These are phyloP conservation scores for Ochropleura leucogaster DNA, from an alignment of 2,888 invertebrate genomes.

Conservation along the genomic window DNA sequence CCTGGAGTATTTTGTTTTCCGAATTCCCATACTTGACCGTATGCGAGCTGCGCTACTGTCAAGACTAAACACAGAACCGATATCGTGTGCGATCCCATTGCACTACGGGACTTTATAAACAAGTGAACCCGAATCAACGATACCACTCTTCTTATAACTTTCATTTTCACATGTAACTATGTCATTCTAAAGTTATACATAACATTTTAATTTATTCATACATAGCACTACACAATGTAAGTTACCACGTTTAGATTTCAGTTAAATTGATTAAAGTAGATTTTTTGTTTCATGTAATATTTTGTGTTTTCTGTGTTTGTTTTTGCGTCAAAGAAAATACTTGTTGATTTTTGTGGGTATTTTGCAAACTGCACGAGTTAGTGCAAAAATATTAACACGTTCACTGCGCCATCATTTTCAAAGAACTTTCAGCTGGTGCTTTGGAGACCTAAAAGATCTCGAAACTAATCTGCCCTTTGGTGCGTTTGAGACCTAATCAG, in stretches of 20 bases:
- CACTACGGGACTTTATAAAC: slow-evolving; percentile 13
- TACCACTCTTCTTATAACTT: slow-evolving; percentile 38
- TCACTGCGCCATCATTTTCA: too few relatives aligned
- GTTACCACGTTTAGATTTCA: neutral
- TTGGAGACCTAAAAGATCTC: too few relatives aligned
- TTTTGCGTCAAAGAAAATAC: slow-evolving; percentile 2
- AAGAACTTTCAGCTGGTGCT: too few relatives aligned
- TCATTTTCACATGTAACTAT: neutral
- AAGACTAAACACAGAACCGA: slow-evolving; percentile 29
- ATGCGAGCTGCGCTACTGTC: slow-evolving; percentile 13
- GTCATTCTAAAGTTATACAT: slow-evolving; percentile 27
- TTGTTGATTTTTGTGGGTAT: neutral
- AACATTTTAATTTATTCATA: slow-evolving; percentile 28
- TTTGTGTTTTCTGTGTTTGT: slow-evolving; percentile 10
- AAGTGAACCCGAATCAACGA: slow-evolving; percentile 17
- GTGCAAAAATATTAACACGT: neutral
- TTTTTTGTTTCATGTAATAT: slow-evolving; percentile 11
- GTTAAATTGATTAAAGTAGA: slow-evolving; percentile 29
- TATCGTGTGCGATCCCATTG: slow-evolving; percentile 36
- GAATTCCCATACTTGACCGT: slow-evolving; percentile 47
- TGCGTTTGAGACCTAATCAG: too few relatives aligned
- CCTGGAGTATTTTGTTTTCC: neutral
- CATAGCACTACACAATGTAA: slow-evolving; percentile 26
- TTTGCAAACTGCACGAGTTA: neutral
- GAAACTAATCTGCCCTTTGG: too few relatives aligned